phyloP scores from a whole-genome alignment of 2,113 vertebrate genomes.

The Oryzias woworae region DNA sequence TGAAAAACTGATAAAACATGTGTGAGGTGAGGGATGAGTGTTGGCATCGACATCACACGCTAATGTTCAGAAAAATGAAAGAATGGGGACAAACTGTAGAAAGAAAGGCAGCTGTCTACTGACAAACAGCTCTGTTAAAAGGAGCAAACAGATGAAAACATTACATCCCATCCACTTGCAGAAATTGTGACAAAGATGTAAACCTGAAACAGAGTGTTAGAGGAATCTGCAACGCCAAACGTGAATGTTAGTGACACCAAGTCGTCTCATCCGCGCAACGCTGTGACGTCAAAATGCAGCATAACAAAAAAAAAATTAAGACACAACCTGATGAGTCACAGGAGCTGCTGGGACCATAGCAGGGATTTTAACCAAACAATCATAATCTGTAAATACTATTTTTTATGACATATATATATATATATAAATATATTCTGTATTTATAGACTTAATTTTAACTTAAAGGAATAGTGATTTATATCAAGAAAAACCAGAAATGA shows the following conservation, averaged over 20 bases:
- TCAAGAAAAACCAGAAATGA: too few relatives aligned
- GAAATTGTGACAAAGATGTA: conserved; percentile 45
- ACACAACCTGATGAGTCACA: conserved; percentile 29
- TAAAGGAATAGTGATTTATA: too few relatives aligned
- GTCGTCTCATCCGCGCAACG: too few relatives aligned
- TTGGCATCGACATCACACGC: conserved; percentile 43
- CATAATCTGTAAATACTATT: neutral
- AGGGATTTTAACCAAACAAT: conserved; percentile 20
- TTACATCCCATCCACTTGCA: conserved; percentile 24
- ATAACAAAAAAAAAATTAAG: conserved; percentile 7
- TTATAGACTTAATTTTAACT: too few relatives aligned
- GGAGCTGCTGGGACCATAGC: conserved; percentile 54
- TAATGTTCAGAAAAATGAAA: conserved; percentile 41
- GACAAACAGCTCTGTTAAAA: conserved; percentile 8
- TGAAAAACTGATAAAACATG: conserved; percentile 20
- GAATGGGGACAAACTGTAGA: conserved; percentile 32
- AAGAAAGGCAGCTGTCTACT: conserved; percentile 30
- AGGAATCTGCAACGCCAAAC: conserved; percentile 13
- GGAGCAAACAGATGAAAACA: conserved; percentile 18
- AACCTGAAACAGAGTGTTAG: conserved; percentile 65
- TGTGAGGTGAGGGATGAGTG: conserved; percentile 29
- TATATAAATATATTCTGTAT: too few relatives aligned
- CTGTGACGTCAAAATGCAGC: conserved; percentile 7
- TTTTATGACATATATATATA: too few relatives aligned
- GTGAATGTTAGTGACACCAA: conserved; percentile 27